Evolutionary conservation across 1,140 invertebrate species (phyloP), one percentile per base, ranked within the genome.

Genomic region (Eubasilissa regina): DNA sequence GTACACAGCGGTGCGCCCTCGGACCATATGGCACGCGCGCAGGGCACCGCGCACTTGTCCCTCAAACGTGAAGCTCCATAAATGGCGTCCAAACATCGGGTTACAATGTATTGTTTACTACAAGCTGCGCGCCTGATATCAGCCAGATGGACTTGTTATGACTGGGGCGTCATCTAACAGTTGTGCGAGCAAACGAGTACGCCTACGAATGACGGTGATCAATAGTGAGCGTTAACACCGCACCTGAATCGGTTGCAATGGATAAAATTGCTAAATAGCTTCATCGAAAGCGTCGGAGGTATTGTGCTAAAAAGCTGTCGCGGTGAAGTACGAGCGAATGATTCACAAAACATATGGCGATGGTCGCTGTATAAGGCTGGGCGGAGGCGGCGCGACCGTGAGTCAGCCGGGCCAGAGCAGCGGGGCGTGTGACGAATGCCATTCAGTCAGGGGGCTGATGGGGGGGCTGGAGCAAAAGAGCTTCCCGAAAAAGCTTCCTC

Each of bases 321-420:
- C 17, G 35, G 62, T 45, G 25, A 66, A 13, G 35, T 6, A 19
- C 44, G 45, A 75, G 35, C 21, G 58, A 75, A 75, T 75, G 73
- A 62, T 75, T 75, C 55, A 75, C 17, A 35, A 19, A 75, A 48
- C 73, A 75, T 75, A 75, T 75, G 73, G 73, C 73, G 73, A 47
- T 60, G 47, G 45, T 56, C 72, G 45, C 72, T 15, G 53, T 60
- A 74, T 45, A 58, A 45, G 73, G 73, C 43, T 10, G 48, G 53
- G 53, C 44, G 73, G 73, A 11, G 73, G 44, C 73, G 58, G 55
- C 73, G 53, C 56, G 35, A 45, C 6, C 43, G 17, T 53, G 64
- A 70, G 48, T 55, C 70, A 51, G 60, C 48, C 70, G 21, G 21
- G 9, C 7, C 19, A 64, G 25, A 43, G 12, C 60, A 64, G 25